Evolutionary conservation across 53 echinoderm and acorn worm species (phyloP), one percentile per base, ranked within the genome.

Genomic region (Zoroaster sp.): DNA sequence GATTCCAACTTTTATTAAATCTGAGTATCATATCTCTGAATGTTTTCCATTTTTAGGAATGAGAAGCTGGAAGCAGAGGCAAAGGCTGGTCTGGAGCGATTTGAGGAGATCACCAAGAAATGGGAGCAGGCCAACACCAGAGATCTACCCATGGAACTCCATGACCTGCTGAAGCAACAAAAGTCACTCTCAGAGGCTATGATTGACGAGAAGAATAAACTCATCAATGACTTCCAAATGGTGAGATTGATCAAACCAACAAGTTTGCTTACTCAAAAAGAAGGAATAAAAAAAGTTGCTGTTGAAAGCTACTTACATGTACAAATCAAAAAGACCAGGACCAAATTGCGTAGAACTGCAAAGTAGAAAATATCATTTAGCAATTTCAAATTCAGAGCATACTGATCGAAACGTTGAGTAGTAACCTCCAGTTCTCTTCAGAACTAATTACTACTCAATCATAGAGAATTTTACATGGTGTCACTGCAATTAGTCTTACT

Each of bases 121-220:
- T 99, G 99, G 99, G 94, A 96, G 40, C 89, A 92, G 47, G 89
- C 99, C 17, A 89, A 93, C 78, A 93, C 87, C 0, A 76, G 96
- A 66, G 96, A 94, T 65, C 89, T 99, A 13, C 99, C 99, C 6
- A 96, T 96, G 81, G 99, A 99, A 51, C 91, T 99, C 5, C 99
- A 99, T 81, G 99, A 99, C 80, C 83, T 99, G 20, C 70, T 99
- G 44, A 96, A 96, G 86, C 94, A 96, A 63, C 99, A 99, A 87
- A 99, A 94, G 78, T 93, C 93, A 2, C 91, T 99, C n/a, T 99
- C 96, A 66, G 99, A 99, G 87, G 99, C 96, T 23, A 99, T 99
- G 99, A 99, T 99, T 34, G 99, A 99, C 86, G 99, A 99, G 85
- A 99, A 99, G 75, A 99, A 99, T 53, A 99, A 99, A 83, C 99